phyloP scores from a whole-genome alignment of 2,888 invertebrate genomes.

The Epsilonema sp. region DNA sequence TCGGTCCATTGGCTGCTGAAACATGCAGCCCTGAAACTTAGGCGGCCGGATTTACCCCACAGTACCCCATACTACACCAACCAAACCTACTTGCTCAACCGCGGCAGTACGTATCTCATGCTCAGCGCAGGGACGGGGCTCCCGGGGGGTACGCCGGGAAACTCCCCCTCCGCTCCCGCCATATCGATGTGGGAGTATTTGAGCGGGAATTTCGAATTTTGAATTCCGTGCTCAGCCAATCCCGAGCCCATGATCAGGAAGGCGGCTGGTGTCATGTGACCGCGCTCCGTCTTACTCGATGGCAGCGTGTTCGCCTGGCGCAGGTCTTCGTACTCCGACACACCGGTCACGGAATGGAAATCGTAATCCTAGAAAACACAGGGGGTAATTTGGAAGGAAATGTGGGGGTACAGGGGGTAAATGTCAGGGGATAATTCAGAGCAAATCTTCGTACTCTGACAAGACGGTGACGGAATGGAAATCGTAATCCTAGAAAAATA shows the following conservation, averaged over 20 bases:
- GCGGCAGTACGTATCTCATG: slow-evolving; percentile 20
- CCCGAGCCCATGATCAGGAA: slow-evolving; percentile 62
- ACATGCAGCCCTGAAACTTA: too few relatives aligned
- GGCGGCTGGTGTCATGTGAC: slow-evolving; percentile 62
- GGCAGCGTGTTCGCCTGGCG: slow-evolving; percentile 50
- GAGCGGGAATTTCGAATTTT: slow-evolving; percentile 38
- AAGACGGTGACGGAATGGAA: slow-evolving; percentile 33
- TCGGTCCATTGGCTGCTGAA: too few relatives aligned
- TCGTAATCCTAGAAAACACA: slow-evolving; percentile 26
- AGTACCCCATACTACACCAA: too few relatives aligned
- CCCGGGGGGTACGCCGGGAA: slow-evolving; percentile 52
- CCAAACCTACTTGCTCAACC: slow-evolving; percentile 4
- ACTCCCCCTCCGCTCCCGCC: slow-evolving; percentile 51
- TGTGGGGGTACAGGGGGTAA: too few relatives aligned
- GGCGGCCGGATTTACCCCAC: too few relatives aligned
- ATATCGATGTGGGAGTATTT: slow-evolving; percentile 47
- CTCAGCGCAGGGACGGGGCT: slow-evolving; percentile 51
- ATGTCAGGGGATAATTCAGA: too few relatives aligned
- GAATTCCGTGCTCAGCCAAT: slow-evolving; percentile 49
- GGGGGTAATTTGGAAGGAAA: too few relatives aligned
- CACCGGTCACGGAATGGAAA: slow-evolving; percentile 30
- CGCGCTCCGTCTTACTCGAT: slow-evolving; percentile 48
- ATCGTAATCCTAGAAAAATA: slow-evolving; percentile 26
- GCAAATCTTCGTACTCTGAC: slow-evolving; percentile 57
- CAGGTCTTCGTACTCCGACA: slow-evolving; percentile 58